A percentile compares a stretch with the other conserved stretches of the same genome.
Evolutionary conservation across 64 coral and sea anemone genomes (phyloP).

Genomic region (Acropora yongei): DNA sequence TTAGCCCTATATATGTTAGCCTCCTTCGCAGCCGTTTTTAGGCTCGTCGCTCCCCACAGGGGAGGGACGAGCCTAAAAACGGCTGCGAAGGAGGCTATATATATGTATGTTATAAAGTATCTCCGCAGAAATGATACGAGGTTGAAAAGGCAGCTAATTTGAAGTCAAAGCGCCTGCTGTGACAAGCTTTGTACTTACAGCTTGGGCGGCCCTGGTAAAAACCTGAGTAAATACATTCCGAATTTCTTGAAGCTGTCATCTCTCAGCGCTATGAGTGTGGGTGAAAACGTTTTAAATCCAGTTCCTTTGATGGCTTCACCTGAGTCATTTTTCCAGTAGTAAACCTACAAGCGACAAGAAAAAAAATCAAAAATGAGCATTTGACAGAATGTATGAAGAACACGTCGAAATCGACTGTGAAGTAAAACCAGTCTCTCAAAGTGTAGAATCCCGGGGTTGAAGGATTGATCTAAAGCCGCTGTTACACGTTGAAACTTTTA

Average conservation of each 20-base stretch:
- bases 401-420: neutral
- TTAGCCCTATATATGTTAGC: too few relatives aligned
- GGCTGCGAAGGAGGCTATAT: too few relatives aligned
- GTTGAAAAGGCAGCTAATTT: neutral
- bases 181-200: conserved; percentile 48
- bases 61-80: too few relatives aligned
- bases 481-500: too few relatives aligned
- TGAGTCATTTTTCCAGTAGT: conserved; percentile 46
- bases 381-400: neutral
- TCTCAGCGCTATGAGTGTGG: conserved; percentile 37
- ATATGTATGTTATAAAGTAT: neutral
- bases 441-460: too few relatives aligned
- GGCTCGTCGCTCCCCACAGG: too few relatives aligned
- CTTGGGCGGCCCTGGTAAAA: conserved; percentile 70
- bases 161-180: neutral
- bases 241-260: conserved; percentile 59
- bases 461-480: too few relatives aligned
- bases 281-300: conserved; percentile 42
- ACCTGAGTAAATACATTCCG: conserved; percentile 71
- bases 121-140: neutral
- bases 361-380: neutral
- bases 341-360: conserved; percentile 1
- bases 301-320: conserved; percentile 57
- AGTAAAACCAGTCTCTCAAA: too few relatives aligned
- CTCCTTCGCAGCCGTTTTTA: too few relatives aligned